Evolutionary conservation across 2,113 vertebrate genomes (phyloP).

Genomic region (Platichthys flesus): DNA sequence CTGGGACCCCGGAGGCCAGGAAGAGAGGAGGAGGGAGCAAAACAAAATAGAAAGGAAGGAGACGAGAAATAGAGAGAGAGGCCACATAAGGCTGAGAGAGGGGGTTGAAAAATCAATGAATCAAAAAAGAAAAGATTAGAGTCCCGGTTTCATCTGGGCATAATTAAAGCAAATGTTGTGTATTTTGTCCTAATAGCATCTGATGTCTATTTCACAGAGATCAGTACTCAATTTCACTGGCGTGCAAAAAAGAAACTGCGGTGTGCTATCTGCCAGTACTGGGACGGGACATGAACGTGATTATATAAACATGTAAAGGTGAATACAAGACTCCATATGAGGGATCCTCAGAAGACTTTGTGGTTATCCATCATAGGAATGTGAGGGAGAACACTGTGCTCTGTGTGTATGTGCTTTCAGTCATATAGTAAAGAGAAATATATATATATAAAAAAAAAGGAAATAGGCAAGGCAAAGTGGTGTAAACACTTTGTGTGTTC

Average conservation of each 20-base stretch:
- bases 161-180: constrained; percentile 41
- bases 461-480: constrained; percentile 2
- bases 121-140: constrained; percentile 58
- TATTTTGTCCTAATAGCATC: constrained; percentile 40
- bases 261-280: not conserved
- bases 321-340: constrained; percentile 1
- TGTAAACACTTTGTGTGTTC: constrained; percentile 29
- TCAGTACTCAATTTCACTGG: not conserved
- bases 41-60: constrained; percentile 63
- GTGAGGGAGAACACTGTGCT: not conserved
- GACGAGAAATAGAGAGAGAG: constrained; percentile 43
- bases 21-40: constrained; percentile 64
- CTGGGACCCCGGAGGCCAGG: constrained; percentile 86
- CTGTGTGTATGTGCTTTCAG: not conserved
- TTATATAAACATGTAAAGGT: not conserved
- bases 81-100: constrained; percentile 38
- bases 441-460: not conserved
- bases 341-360: not conserved
- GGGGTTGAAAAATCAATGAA: constrained; percentile 62
- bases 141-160: constrained; percentile 36
- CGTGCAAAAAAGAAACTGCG: no score
- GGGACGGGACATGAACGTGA: not conserved
- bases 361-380: constrained; percentile 36
- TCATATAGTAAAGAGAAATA: not conserved
- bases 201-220: constrained; percentile 16